Evolutionary conservation across 2,888 invertebrate species (phyloP), one percentile per base, ranked within the genome.

Genomic region (Listrodromus nycthemerus): DNA sequence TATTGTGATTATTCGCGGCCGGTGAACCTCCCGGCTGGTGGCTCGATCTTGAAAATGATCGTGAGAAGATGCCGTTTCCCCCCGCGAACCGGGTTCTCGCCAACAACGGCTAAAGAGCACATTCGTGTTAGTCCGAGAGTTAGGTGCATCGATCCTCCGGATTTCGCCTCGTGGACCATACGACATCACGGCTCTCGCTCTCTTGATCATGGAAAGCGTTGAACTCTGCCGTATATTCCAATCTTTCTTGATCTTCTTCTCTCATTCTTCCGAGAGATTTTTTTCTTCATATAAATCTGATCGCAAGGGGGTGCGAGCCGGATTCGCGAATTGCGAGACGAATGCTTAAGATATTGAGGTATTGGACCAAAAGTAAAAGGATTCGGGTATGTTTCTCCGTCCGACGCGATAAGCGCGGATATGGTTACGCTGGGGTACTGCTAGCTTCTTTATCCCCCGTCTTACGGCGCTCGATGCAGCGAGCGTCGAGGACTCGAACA

Each of bases 361-460:
- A 76, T 78, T 71, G 80, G 75, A 52, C 67, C 65, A 19, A 71
- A 75, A 74, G 85, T 86, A 86, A 86, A 86, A 86, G 85, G 83
- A 85, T 87, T 87, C 84, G 85, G 41, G 82, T 83, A 80, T 85
- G 86, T 88, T 86, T 83, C 82, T 82, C 80, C 84, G 79, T 77
- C 37, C 73, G 78, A 63, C 77, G 16, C 61, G 86, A 87, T 87
- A 87, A 87, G 81, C 76, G 48, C 50, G 48, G 55, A 83, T 84
- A 85, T 86, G 85, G 71, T 70, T 55, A 13, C 45, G 37, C 50
- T 8, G 50, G 52, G 75, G 37, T 75, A 75, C 65, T 48, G 50
- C 21, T 45, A 48, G 65, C 48, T 55, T 21, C 61, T 16, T 61
- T 61, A 61, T 70, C 52, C 50, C 21, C 30, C 65, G 52, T 79